Base-by-base conservation (phyloP, 2,113 vertebrate genomes). In the Dendropsophus ebraccatus region DNA sequence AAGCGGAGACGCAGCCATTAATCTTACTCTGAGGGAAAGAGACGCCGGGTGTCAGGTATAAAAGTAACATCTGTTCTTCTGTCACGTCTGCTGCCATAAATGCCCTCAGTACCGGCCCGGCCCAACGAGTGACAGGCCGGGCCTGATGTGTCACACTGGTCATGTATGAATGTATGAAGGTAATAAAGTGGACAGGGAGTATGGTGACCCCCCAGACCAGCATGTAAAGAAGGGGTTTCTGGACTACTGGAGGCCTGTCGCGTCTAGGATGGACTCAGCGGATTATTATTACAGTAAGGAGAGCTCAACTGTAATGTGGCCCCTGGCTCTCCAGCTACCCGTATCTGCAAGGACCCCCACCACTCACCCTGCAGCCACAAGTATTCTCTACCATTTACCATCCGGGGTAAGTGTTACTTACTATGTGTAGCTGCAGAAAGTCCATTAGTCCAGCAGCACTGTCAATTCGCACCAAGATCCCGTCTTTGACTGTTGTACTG, bases 341-440 rank as follows among this genome's bases (percentile, higher is more conserved):
- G 23, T 10, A 58, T n/a, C 4, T n/a, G n/a, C n/a, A n/a, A n/a
- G n/a, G n/a, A n/a, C n/a, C n/a, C n/a, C n/a, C n/a, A n/a, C n/a
- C n/a, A n/a, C n/a, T n/a, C n/a, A n/a, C n/a, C n/a, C n/a, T n/a
- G n/a, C n/a, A n/a, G n/a, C n/a, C n/a, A n/a, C n/a, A n/a, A n/a
- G n/a, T n/a, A n/a, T n/a, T n/a, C n/a, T n/a, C n/a, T 28, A 30
- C 14, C 5, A 19, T 21, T 35, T 19, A 28, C 8, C 62, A 17
- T 16, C 12, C 6, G 11, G 0, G 23, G 5, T 19, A 54, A 54
- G 14, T 19, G 28, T 9, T 89, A 98, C 98, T 96, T 90, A 99
- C 98, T 58, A 99, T 97, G 90, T 99, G 98, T 77, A 99, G 96
- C 95, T 99, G 98, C 87, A 99, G 96, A 90, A 98, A 99, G 88